Conservation (phyloP, 2,888 invertebrate genomes). For the Eupithecia subfuscata region DNA sequence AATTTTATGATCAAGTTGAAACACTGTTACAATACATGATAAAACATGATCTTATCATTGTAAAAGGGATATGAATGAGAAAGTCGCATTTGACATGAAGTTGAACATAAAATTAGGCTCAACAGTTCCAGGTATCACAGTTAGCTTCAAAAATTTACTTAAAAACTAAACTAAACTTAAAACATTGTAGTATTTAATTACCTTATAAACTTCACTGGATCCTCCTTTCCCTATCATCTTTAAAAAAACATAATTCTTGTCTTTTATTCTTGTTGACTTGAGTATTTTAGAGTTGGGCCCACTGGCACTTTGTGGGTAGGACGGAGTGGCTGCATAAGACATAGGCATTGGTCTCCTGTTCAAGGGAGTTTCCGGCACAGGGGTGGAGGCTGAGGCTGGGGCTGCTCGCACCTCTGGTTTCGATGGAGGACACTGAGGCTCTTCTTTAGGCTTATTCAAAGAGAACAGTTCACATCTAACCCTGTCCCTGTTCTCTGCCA, state of each 20-base stretch:
- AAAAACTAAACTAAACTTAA: not conserved
- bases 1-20: too few species aligned
- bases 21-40: too few species aligned
- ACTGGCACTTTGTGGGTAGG: slow-evolving; percentile 70
- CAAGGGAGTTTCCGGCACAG: slow-evolving; percentile 66
- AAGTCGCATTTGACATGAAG: too few species aligned
- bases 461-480: slow-evolving; percentile 72
- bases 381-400: slow-evolving; percentile 33
- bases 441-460: slow-evolving; percentile 54
- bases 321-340: slow-evolving; percentile 71
- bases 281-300: slow-evolving; percentile 65
- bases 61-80: too few species aligned
- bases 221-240: slow-evolving; percentile 94
- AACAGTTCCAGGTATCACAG: too few species aligned
- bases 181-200: slow-evolving; percentile 42
- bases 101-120: too few species aligned
- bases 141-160: not conserved
- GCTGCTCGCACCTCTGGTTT: slow-evolving; percentile 38
- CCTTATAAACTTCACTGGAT: slow-evolving; percentile 92
- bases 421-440: slow-evolving; percentile 43
- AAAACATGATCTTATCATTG: too few species aligned
- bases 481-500: slow-evolving; percentile 66
- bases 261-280: slow-evolving; percentile 87
- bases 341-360: slow-evolving; percentile 63
- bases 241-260: slow-evolving; percentile 88